These are phyloP conservation scores for Epirrhoe tristata DNA, from an alignment of 2,888 invertebrate genomes.

Conservation along the genomic window DNA sequence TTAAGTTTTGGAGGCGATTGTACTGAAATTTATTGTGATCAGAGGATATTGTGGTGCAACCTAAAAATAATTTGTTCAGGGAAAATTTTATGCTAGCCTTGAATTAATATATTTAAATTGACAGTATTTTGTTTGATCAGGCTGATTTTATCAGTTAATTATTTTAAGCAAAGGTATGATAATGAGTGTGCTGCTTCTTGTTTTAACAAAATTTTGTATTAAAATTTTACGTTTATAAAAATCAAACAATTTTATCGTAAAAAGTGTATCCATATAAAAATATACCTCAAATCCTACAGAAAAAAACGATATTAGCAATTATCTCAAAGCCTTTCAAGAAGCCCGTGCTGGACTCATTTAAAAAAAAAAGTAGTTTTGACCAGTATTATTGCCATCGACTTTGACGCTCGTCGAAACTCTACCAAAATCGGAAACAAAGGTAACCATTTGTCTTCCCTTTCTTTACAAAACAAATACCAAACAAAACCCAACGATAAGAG, in stretches of 20 bases:
- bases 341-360: no score
- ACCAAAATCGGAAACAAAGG: slow-evolving; percentile 12
- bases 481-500: slow-evolving; percentile 26
- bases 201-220: no score
- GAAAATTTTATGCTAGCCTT: slow-evolving; percentile 18
- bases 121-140: slow-evolving; percentile 10
- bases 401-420: not conserved
- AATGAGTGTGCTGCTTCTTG: no score
- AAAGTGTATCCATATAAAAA: no score
- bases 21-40: slow-evolving; percentile 45
- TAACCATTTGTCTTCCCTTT: slow-evolving; percentile 22
- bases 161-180: no score
- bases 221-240: no score
- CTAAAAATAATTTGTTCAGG: slow-evolving; percentile 30
- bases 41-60: slow-evolving; percentile 43
- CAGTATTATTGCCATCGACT: not conserved
- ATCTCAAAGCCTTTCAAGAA: no score
- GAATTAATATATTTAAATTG: slow-evolving; percentile 9
- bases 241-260: no score
- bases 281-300: no score
- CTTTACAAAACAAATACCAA: slow-evolving; percentile 27
- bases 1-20: slow-evolving; percentile 45
- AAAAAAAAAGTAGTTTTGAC: not conserved
- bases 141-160: no score
- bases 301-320: no score